phyloP scores from a whole-genome alignment of 2,888 invertebrate species.

The Boloria euphrosyne region DNA sequence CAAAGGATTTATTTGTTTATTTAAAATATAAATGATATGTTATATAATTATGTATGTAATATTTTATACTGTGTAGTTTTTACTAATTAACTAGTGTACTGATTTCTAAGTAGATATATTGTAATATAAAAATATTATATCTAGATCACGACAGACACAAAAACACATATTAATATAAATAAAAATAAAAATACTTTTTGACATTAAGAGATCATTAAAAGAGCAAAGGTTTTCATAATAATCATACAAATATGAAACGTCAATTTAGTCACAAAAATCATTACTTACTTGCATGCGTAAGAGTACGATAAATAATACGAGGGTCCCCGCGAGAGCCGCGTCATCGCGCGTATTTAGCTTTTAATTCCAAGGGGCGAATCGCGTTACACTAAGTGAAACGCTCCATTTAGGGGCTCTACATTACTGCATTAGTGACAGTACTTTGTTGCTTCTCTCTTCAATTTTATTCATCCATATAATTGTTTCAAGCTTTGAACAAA shows the following conservation, averaged over 20 bases:
- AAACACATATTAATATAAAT: no score
- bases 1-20: no score
- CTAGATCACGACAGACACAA: no score
- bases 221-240: background rate
- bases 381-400: constrained; percentile 76
- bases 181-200: no score
- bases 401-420: constrained; percentile 56
- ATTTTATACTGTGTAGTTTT: no score
- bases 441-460: constrained; percentile 3
- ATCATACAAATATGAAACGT: background rate
- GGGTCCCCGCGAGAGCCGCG: constrained; percentile 32
- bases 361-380: constrained; percentile 62
- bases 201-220: no score
- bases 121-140: no score
- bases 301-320: constrained; percentile 26
- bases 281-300: constrained; percentile 12
- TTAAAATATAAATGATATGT: no score
- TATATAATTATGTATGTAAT: no score
- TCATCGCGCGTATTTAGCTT: constrained; percentile 50
- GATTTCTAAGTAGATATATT: no score
- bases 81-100: no score
- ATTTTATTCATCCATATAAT: constrained; percentile 3
- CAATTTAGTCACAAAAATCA: constrained; percentile 10
- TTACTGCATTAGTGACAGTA: constrained; percentile 25
- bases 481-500: background rate